Evolutionary conservation across 2,797 vertebrate genomes (phyloP), one percentile per base, ranked within the genome.

Genomic region (Mareca strepera): DNA sequence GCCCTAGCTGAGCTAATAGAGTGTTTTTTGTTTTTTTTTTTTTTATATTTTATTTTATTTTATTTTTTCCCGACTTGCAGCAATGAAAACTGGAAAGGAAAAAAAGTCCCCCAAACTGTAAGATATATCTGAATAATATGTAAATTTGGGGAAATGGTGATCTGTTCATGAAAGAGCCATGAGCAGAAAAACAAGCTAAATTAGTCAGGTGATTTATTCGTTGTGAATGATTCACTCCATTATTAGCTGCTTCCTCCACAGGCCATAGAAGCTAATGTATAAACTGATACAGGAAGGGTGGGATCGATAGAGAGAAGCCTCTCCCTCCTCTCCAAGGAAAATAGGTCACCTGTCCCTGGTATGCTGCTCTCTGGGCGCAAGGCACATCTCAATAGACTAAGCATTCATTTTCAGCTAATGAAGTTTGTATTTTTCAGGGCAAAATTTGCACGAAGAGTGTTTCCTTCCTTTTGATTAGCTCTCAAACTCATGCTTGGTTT

Each of bases 131-230:
- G n/a, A 87, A 62, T 84, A 87, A 79, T 25, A 16, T 84, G 88
- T 74, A 88, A 70, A 55, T 94, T 76, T 44, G 23, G 33, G 59
- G 82, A 94, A 91, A 92, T 22, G 9, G 53, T 17, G 46, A 68
- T 69, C 70, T 69, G 25, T 66, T 89, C 72, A 28, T 41, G 25
- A 62, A 94, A 81, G 43, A 92, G 15, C n/a, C 78, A 82, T 0
- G 7, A 94, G 81, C 69, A 91, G 73, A 92, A 96, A 94, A 95
- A 63, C 81, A 93, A 94, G 29, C 43, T 92, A 69, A 94, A 93
- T 96, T 92, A 94, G 81, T 94, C 81, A 76, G 81, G 89, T 90
- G 85, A 87, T 94, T 96, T 95, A 92, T 91, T 93, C 62, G 41
- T 83, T 92, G 81, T 72, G 88, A 85, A 62, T 92, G 81, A 94